A percentile compares a stretch with the other conserved stretches of the same genome.
phyloP scores from a whole-genome alignment of 2,113 vertebrate genomes.

The Cheirogaleus medius region DNA sequence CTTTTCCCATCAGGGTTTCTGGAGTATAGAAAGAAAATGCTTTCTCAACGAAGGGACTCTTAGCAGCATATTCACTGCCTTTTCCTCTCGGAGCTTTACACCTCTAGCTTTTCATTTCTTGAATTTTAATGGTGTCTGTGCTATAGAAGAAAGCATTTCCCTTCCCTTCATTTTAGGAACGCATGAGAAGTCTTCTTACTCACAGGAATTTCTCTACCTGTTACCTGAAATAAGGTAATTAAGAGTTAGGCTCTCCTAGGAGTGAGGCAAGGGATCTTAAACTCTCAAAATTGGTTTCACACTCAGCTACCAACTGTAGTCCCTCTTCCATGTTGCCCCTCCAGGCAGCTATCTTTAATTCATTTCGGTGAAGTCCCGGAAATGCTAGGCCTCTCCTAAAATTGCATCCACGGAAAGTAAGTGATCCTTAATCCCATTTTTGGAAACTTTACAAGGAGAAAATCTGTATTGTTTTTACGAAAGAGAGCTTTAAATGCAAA shows the following conservation, averaged over 20 bases:
- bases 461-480: not conserved
- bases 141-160: conserved; percentile 30
- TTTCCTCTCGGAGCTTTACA: not conserved
- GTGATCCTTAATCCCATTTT: not conserved
- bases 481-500: conserved; percentile 21
- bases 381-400: not conserved
- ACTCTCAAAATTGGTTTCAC: conserved; percentile 65
- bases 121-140: conserved; percentile 47
- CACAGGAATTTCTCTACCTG: conserved; percentile 60
- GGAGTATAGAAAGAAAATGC: not conserved
- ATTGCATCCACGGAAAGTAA: not conserved
- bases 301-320: not conserved
- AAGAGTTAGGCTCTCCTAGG: conserved; percentile 62
- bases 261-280: not conserved
- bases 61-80: not conserved
- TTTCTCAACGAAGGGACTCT: conserved; percentile 35
- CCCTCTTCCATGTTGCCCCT: not conserved
- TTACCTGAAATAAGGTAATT: conserved; percentile 71
- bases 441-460: not conserved
- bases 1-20: not conserved
- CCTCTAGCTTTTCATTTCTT: conserved; percentile 46
- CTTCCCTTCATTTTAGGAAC: conserved; percentile 49
- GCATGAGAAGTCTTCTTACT: conserved; percentile 42
- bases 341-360: not conserved
- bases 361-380: not conserved